Evolutionary conservation across 2,888 invertebrate genomes (phyloP).

Genomic region (Perizoma flavofasciatum): DNA sequence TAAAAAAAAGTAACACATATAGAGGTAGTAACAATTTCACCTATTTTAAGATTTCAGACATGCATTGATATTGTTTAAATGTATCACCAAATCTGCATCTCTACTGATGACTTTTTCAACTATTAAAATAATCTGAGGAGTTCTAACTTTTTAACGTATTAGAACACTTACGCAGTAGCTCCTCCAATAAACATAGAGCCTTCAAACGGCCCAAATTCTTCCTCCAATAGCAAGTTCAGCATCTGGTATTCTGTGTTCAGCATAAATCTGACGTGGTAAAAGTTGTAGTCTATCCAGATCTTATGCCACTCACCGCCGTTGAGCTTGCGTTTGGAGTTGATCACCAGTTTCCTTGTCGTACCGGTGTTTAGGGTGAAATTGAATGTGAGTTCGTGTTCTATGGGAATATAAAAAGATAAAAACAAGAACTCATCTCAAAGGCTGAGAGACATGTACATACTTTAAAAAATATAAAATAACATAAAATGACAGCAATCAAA

Average conservation of each 20-base stretch:
- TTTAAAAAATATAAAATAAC: too few relatives aligned
- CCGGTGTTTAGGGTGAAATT: conserved; percentile 95
- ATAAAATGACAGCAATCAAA: too few relatives aligned
- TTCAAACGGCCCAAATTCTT: conserved; percentile 96
- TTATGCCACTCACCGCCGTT: conserved; percentile 98
- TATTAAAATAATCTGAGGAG: too few relatives aligned
- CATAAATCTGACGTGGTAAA: conserved; percentile 96
- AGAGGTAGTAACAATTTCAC: too few relatives aligned
- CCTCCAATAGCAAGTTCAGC: conserved; percentile 92
- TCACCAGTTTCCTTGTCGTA: conserved; percentile 90
- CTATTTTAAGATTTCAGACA: too few relatives aligned
- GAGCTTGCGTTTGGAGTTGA: conserved; percentile 91
- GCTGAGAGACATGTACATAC: background rate
- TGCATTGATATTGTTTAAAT: too few relatives aligned
- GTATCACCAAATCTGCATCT: too few relatives aligned
- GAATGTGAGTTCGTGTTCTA: conserved; percentile 93
- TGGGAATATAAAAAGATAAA: background rate
- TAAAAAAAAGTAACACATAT: too few relatives aligned
- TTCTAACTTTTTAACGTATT: too few relatives aligned
- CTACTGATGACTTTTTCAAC: too few relatives aligned
- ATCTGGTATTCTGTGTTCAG: conserved; percentile 95
- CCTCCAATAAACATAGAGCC: conserved; percentile 97
- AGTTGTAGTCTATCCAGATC: conserved; percentile 97
- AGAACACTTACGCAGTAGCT: conserved; percentile 91
- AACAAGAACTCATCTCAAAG: background rate